Evolutionary conservation across 2,888 invertebrate species (phyloP).

Genomic region (Baccha elongata): DNA sequence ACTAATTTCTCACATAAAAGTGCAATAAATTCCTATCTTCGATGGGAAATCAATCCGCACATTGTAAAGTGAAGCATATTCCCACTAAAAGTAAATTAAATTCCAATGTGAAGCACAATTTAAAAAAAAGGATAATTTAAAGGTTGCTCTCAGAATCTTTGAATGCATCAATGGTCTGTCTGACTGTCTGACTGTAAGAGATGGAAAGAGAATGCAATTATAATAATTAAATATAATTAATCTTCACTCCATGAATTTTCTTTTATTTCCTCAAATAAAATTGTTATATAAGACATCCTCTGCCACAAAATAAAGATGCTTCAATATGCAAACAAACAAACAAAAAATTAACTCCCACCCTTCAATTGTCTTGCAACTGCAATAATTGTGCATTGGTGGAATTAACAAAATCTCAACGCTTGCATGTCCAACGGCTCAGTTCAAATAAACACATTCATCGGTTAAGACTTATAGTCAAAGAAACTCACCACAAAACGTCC

Average conservation of each 20-base stretch:
- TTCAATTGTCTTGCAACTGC: slow-evolving; percentile 1
- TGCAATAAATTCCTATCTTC: no score
- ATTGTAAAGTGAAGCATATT: no score
- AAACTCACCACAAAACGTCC: background rate
- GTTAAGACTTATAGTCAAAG: slow-evolving; percentile 38
- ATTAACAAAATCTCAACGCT: slow-evolving; percentile 59
- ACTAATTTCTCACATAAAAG: no score
- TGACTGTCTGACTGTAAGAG: no score
- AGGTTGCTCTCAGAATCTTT: no score
- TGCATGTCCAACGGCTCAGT: slow-evolving; percentile 47
- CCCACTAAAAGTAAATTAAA: no score
- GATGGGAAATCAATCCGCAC: no score
- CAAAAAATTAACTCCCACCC: slow-evolving; percentile 13
- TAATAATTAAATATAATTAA: background rate
- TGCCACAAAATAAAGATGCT: slow-evolving; percentile 7
- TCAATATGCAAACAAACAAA: slow-evolving; percentile 20
- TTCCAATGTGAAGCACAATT: no score
- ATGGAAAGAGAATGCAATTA: no score
- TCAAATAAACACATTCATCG: slow-evolving; percentile 52
- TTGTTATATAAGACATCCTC: slow-evolving; percentile 8
- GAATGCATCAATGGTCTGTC: no score
- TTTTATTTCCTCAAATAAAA: slow-evolving; percentile 30
- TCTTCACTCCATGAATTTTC: background rate
- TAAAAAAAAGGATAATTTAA: no score
- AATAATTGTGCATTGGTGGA: slow-evolving; percentile 19